Conservation (phyloP, 2,797 vertebrate genomes). For the Crenichthys baileyi region DNA sequence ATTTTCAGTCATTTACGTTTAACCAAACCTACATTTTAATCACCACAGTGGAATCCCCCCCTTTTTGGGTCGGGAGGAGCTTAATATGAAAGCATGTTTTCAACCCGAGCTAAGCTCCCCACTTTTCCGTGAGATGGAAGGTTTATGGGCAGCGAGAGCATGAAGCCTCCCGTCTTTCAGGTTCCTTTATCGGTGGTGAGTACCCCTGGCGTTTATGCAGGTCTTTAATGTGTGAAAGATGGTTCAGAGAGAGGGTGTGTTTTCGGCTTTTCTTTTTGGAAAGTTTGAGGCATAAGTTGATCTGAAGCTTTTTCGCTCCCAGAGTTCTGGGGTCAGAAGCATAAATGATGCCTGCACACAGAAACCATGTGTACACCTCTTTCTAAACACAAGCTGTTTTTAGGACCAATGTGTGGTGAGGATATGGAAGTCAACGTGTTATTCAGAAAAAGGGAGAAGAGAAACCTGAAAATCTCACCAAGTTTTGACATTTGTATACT, state of each 20-base stretch:
- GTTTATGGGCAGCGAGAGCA: no score
- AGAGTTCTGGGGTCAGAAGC: background rate
- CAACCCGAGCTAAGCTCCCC: background rate
- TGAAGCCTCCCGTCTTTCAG: no score
- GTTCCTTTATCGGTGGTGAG: no score
- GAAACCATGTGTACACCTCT: background rate
- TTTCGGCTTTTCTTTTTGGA: no score
- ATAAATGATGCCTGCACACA: background rate
- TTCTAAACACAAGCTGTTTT: background rate
- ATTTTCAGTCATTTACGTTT: background rate
- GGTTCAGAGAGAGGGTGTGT: no score
- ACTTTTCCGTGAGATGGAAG: no score
- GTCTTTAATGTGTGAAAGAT: no score
- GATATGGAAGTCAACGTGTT: background rate
- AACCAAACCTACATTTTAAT: no score
- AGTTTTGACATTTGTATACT: no score
- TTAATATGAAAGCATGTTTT: conserved; percentile 41
- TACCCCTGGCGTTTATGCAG: no score
- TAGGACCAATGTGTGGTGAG: background rate
- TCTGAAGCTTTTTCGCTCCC: background rate
- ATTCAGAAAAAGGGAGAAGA: background rate
- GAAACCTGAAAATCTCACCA: background rate
- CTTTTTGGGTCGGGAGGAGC: conserved; percentile 17
- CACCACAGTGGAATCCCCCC: no score
- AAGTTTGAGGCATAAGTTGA: background rate